These are phyloP conservation scores for Ichneumon xanthorius DNA, from an alignment of 2,888 invertebrate genomes.

Conservation along the genomic window DNA sequence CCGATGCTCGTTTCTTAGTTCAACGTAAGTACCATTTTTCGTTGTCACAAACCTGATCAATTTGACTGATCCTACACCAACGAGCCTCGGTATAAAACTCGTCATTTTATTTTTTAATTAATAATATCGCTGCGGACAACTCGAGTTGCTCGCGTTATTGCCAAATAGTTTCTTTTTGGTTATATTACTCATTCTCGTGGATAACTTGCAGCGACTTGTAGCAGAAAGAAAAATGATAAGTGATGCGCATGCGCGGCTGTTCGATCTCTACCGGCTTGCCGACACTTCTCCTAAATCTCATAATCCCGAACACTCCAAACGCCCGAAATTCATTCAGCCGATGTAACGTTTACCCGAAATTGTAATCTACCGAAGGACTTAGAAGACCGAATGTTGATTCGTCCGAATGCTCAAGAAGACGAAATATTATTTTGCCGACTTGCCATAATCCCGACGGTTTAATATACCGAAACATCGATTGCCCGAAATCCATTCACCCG, in stretches of 20 bases:
- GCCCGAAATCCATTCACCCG: too few relatives aligned
- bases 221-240: conserved; percentile 1
- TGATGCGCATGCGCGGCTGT: not conserved
- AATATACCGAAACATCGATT: too few relatives aligned
- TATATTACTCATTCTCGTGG: conserved; percentile 54
- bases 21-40: not conserved
- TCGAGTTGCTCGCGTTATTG: conserved; percentile 11
- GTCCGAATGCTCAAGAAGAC: too few relatives aligned
- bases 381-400: too few relatives aligned
- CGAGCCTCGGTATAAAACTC: conserved; percentile 57
- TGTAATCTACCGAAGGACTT: too few relatives aligned
- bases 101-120: conserved; percentile 38
- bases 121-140: not conserved
- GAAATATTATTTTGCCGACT: too few relatives aligned
- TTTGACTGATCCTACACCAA: conserved; percentile 64
- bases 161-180: conserved; percentile 32
- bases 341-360: too few relatives aligned
- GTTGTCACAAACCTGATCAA: conserved; percentile 60
- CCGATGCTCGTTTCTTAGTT: conserved; percentile 5
- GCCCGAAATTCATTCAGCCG: too few relatives aligned
- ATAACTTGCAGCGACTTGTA: conserved; percentile 3
- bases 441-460: too few relatives aligned
- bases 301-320: too few relatives aligned
- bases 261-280: not conserved
- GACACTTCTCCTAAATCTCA: too few relatives aligned